A percentile compares a stretch with the other conserved stretches of the same genome.
Evolutionary conservation across 2,888 invertebrate species (phyloP).

Genomic region (Pandemis cinnamomeana): DNA sequence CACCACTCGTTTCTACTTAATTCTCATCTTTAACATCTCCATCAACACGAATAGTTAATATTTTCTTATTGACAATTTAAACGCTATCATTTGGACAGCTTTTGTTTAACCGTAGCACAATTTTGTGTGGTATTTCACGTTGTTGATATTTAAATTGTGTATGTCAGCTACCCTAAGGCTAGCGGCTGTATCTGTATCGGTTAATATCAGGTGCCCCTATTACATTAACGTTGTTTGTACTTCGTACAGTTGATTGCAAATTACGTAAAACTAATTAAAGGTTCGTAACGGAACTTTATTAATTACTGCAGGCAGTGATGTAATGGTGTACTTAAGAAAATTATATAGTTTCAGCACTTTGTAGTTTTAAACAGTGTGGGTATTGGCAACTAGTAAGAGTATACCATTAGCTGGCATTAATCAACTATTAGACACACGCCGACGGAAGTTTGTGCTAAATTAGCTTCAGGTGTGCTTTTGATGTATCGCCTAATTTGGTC

Average conservation of each 20-base stretch:
- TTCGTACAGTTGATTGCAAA: conserved; percentile 25
- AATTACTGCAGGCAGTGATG: conserved; percentile 34
- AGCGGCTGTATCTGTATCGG: conserved; percentile 24
- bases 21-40: conserved; percentile 12
- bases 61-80: background rate
- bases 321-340: conserved; percentile 32
- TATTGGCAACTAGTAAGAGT: conserved; percentile 53
- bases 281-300: conserved; percentile 39
- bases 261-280: conserved; percentile 41
- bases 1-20: conserved; percentile 6
- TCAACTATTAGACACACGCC: conserved; percentile 58
- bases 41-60: no score
- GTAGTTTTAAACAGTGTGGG: conserved; percentile 20
- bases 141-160: conserved; percentile 59
- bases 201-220: conserved; percentile 24
- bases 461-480: conserved; percentile 51
- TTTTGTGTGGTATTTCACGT: conserved; percentile 69
- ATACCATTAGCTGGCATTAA: conserved; percentile 63
- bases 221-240: conserved; percentile 31
- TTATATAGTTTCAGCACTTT: conserved; percentile 28
- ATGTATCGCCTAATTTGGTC: conserved; percentile 61
- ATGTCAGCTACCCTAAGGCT: conserved; percentile 27
- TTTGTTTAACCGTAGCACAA: conserved; percentile 48
- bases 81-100: conserved; percentile 46
- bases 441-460: conserved; percentile 53